Conservation (phyloP, 2,888 invertebrate species). For the Tridacna gigas region DNA sequence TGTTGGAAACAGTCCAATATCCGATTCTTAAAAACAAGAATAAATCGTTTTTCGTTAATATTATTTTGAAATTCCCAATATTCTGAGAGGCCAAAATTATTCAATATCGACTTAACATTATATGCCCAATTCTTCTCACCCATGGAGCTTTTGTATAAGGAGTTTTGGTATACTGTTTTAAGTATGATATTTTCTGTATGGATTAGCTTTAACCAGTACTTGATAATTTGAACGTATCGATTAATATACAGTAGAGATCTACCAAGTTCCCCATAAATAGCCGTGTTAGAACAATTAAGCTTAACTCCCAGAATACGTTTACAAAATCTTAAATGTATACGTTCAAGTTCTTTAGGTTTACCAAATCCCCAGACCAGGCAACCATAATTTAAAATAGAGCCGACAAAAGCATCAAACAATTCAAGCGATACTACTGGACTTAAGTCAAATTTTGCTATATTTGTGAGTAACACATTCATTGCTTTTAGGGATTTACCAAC, state of each 20-base stretch:
- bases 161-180: too few relatives aligned
- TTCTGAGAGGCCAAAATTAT: too few relatives aligned
- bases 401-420: conserved; percentile 3
- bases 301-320: neutral
- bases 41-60: too few relatives aligned
- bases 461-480: too few relatives aligned
- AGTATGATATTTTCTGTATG: too few relatives aligned
- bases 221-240: neutral
- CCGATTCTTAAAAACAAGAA: too few relatives aligned
- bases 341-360: neutral
- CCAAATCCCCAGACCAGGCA: neutral
- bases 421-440: neutral
- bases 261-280: neutral
- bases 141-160: too few relatives aligned
- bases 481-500: neutral
- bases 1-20: too few relatives aligned
- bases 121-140: too few relatives aligned
- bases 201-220: conserved; percentile 7
- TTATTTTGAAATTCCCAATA: too few relatives aligned
- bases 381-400: neutral
- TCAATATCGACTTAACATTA: too few relatives aligned
- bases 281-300: neutral
- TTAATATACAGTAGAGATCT: neutral
- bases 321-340: neutral
- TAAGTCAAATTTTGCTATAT: neutral